Percentiles rank a stretch among this genome's conserved stretches.
phyloP scores from a whole-genome alignment of 53 echinoderm and acorn worm species.

The Crossaster papposus region DNA sequence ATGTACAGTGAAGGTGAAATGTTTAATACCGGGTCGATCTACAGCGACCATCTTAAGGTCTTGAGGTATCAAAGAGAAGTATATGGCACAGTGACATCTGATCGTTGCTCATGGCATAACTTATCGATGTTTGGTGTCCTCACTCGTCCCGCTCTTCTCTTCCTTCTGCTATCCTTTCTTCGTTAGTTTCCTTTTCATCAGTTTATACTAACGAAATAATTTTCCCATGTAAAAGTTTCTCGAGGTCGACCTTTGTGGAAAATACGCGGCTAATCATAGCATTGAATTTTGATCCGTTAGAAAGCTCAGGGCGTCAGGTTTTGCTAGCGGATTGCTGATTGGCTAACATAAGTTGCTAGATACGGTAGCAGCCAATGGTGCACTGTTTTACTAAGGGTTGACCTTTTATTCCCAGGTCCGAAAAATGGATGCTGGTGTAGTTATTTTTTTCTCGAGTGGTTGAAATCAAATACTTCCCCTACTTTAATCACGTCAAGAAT shows the following conservation, averaged over 20 bases:
- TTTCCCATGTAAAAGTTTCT: not conserved
- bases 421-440: not conserved
- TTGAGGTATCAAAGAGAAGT: too few species aligned
- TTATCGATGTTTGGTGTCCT: slow-evolving; percentile 19
- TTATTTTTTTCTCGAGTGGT: not conserved
- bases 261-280: not conserved
- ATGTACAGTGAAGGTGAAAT: not conserved
- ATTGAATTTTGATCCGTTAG: not conserved
- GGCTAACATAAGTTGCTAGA: not conserved
- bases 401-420: not conserved
- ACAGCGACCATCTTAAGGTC: not conserved
- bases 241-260: not conserved
- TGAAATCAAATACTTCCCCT: not conserved
- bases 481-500: not conserved
- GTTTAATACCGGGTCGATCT: not conserved
- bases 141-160: not conserved
- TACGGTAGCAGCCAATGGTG: not conserved
- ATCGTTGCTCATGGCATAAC: not conserved
- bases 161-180: not conserved
- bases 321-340: not conserved
- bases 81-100: not conserved
- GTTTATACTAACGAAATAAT: not conserved
- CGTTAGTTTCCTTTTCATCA: not conserved
- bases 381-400: not conserved
- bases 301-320: not conserved